Evolutionary conservation across 1,140 invertebrate species (phyloP).

Genomic region (Neuroterus valhalla): DNA sequence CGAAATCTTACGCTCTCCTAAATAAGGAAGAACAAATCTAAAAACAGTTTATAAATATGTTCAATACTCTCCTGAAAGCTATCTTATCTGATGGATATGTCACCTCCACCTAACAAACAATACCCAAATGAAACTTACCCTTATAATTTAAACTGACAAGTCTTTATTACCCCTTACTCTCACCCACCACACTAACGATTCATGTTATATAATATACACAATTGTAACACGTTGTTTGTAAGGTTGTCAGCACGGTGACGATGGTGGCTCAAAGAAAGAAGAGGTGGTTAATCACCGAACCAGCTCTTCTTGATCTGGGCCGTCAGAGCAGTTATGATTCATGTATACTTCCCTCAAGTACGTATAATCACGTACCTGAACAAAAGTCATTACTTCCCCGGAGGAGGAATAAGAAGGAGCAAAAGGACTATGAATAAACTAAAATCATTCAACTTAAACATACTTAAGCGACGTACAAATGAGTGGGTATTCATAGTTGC

Average conservation of each 20-base stretch:
- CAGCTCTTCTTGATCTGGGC: background rate
- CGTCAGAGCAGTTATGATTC: background rate
- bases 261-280: background rate
- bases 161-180: background rate
- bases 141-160: no score
- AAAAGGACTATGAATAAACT: background rate
- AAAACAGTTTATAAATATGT: no score
- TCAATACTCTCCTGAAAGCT: no score
- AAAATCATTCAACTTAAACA: constrained; percentile 16
- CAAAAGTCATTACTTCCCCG: background rate
- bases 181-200: background rate
- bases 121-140: no score
- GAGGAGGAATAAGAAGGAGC: background rate
- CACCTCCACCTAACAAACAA: no score
- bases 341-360: background rate
- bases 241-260: background rate
- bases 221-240: constrained; percentile 1
- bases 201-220: background rate
- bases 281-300: background rate
- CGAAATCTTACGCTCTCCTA: no score
- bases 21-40: no score
- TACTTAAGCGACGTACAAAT: constrained; percentile 24
- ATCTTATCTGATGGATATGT: no score
- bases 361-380: background rate
- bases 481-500: constrained; percentile 18